Evolutionary conservation across 2,113 vertebrate species (phyloP).

Genomic region (Eulemur macaco): DNA sequence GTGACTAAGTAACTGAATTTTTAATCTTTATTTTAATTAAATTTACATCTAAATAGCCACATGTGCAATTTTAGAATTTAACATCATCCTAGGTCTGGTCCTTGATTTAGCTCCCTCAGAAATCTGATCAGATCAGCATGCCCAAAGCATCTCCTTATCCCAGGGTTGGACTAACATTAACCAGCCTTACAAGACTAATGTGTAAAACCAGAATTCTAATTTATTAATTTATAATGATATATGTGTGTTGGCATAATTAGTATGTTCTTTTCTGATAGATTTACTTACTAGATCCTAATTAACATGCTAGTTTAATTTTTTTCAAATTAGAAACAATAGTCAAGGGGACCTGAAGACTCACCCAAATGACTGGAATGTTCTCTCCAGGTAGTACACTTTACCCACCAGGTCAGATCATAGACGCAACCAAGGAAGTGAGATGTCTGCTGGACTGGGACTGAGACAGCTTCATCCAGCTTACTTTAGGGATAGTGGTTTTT

Average conservation of each 20-base stretch:
- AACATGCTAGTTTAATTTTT: conserved; percentile 1
- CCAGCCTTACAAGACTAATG: background rate
- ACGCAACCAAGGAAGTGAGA: background rate
- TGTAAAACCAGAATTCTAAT: conserved; percentile 2
- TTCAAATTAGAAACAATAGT: background rate
- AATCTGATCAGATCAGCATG: background rate
- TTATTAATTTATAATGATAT: background rate
- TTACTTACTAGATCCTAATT: background rate
- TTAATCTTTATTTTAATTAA: conserved; percentile 25
- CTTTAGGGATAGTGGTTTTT: background rate
- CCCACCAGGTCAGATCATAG: background rate
- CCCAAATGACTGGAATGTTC: background rate
- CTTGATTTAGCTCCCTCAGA: background rate
- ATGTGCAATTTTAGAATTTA: background rate
- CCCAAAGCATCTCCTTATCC: background rate
- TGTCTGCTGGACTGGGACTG: background rate
- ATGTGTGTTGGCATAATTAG: background rate
- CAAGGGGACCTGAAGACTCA: background rate
- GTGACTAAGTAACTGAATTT: background rate
- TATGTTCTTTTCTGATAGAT: background rate
- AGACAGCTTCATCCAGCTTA: background rate
- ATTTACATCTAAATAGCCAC: background rate
- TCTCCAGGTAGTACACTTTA: background rate
- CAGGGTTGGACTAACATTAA: background rate
- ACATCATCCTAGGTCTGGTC: background rate